These are phyloP conservation scores for Onthophagus sagittarius DNA, from an alignment of 2,888 invertebrate species.

Conservation along the genomic window DNA sequence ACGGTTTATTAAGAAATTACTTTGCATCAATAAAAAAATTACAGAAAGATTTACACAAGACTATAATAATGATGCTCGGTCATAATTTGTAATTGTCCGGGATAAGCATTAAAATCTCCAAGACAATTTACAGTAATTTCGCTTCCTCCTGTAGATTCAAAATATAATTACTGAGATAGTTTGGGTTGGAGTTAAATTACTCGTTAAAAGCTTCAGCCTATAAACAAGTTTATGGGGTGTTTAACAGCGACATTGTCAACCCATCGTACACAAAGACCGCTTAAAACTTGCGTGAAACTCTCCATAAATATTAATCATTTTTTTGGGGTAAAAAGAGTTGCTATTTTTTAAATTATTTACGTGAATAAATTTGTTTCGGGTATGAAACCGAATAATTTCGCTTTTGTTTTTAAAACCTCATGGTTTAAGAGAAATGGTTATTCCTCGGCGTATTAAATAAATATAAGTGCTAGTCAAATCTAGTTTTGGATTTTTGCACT, in stretches of 20 bases:
- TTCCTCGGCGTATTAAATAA: too few species aligned
- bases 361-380: too few species aligned
- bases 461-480: too few species aligned
- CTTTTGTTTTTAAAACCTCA: too few species aligned
- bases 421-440: too few species aligned
- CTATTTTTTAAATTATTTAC: too few species aligned
- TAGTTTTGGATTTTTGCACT: too few species aligned
- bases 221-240: constrained; percentile 46
- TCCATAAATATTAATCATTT: too few species aligned
- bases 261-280: background rate
- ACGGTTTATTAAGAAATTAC: background rate
- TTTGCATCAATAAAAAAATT: background rate
- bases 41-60: too few species aligned
- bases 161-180: constrained; percentile 45
- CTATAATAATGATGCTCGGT: background rate
- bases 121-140: constrained; percentile 40
- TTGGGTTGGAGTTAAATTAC: constrained; percentile 42
- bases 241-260: constrained; percentile 33
- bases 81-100: background rate
- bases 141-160: constrained; percentile 39
- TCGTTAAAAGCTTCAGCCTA: constrained; percentile 46
- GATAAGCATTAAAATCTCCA: constrained; percentile 22
- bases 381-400: too few species aligned
- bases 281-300: background rate
- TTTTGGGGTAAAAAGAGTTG: too few species aligned